Conservation (phyloP, 2,888 invertebrate genomes). For the Carpatolechia fugitivella region DNA sequence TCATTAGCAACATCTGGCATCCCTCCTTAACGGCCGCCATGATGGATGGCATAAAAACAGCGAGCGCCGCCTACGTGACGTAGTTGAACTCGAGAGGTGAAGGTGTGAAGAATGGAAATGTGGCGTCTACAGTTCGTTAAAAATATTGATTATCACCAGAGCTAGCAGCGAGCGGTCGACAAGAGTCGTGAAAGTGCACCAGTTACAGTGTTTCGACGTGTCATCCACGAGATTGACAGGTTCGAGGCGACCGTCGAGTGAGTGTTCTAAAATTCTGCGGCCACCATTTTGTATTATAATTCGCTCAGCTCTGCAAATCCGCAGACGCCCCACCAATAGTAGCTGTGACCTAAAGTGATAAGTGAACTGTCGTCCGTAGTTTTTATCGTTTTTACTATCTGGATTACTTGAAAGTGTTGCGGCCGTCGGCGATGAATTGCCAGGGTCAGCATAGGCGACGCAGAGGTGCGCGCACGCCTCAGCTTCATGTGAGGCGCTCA, state of each 20-base stretch:
- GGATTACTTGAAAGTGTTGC: constrained; percentile 18
- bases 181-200: constrained; percentile 69
- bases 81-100: constrained; percentile 76
- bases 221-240: constrained; percentile 73
- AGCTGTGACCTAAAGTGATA: constrained; percentile 44
- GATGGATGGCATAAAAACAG: constrained; percentile 56
- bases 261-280: constrained; percentile 47
- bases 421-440: constrained; percentile 45
- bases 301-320: constrained; percentile 41
- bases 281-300: constrained; percentile 69
- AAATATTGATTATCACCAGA: constrained; percentile 71
- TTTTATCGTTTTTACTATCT: constrained; percentile 21
- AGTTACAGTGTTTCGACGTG: constrained; percentile 73
- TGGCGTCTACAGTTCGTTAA: constrained; percentile 69
- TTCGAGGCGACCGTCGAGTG: constrained; percentile 54
- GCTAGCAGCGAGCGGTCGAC: constrained; percentile 75
- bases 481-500: constrained; percentile 26
- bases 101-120: constrained; percentile 75
- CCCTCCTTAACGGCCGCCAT: constrained; percentile 74
- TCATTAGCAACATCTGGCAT: no score
- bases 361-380: constrained; percentile 41
- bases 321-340: constrained; percentile 44
- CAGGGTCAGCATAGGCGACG: constrained; percentile 48
- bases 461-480: constrained; percentile 42
- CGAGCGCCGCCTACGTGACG: constrained; percentile 64